Base-by-base conservation (phyloP, 1,140 invertebrate species). In the Diploscapter pachys region DNA sequence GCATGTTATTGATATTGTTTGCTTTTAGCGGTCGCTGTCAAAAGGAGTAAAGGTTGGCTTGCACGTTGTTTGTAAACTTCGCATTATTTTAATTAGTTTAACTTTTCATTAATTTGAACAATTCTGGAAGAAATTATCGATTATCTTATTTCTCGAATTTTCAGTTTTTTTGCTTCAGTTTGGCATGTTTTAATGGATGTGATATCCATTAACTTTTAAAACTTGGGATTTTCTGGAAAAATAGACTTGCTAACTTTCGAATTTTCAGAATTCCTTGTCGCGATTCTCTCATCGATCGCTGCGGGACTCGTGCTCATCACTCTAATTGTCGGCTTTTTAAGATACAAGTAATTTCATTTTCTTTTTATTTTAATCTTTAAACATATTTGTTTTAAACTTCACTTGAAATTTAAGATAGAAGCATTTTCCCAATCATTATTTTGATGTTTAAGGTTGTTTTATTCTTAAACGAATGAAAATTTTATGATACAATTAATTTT, bases 251-350 rank as follows among this genome's bases (percentile, higher is more conserved):
- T 11, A 11, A 11, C 57, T 59, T 59, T 11, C 9, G 31, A 11
- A 1, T 59, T 59, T 11, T 11, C 57, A 11, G 9, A 11, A 59
- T 59, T 11, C 57, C 57, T 59, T 59, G 31, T 31, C 57, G 57
- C 31, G 57, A 59, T 11, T 11, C 57, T 59, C 31, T 59, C 57
- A 59, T 59, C 9, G 9, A 59, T 59, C 31, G 31, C 31, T 31
- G 31, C 31, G 31, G 31, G 31, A 13, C 8, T 80, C 54, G 69
- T 68, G 52, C 63, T 73, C 5, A 73, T 76, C 8, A 4, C 72
- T 31, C 55, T 59, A 31, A 65, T 71, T 31, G 51, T 67, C 1
- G 52, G 64, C 3, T 78, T 69, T 31, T 31, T 31, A 31, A 31
- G 31, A 31, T 31, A 31, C 31, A 31, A 31, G 31, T 31, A 31